phyloP scores from a whole-genome alignment of 2,888 invertebrate species.

The Stomorhina lunata region DNA sequence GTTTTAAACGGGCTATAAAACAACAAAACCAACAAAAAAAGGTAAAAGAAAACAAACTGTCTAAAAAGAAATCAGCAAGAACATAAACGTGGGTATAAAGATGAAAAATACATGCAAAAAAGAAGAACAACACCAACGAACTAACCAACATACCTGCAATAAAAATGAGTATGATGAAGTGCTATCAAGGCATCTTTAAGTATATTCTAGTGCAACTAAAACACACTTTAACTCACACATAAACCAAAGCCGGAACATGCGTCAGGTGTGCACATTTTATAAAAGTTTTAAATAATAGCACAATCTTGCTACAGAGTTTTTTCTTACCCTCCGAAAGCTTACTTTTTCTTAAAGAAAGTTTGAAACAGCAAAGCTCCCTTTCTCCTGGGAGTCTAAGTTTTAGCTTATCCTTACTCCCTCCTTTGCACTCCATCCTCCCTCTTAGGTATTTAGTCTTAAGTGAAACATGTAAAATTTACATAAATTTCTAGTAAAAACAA shows the following conservation, averaged over 20 bases:
- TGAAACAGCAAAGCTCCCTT: neutral
- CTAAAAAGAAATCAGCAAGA: conserved; percentile 46
- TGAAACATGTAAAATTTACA: conserved; percentile 76
- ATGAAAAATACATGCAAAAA: conserved; percentile 9
- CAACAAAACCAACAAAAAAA: neutral
- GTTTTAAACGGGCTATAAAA: conserved; percentile 45
- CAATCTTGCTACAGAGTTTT: conserved; percentile 25
- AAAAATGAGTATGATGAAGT: conserved; percentile 47
- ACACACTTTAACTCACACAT: neutral
- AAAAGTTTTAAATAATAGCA: conserved; percentile 63
- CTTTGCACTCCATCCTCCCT: neutral
- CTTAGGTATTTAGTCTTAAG: conserved; percentile 25
- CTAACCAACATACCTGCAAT: neutral
- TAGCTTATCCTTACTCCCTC: neutral
- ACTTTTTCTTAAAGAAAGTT: conserved; percentile 9
- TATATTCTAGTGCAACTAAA: conserved; percentile 51
- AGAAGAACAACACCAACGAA: neutral
- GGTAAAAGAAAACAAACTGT: neutral
- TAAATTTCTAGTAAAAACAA: conserved; percentile 77
- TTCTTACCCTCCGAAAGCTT: neutral
- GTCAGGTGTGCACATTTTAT: conserved; percentile 65
- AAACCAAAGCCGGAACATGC: conserved; percentile 28
- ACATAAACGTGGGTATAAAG: conserved; percentile 16
- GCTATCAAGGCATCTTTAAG: conserved; percentile 46
- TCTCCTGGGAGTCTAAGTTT: neutral